These are phyloP conservation scores for Panagrolaimus sp. DNA, from an alignment of 1,140 invertebrate genomes.

Conservation along the genomic window DNA sequence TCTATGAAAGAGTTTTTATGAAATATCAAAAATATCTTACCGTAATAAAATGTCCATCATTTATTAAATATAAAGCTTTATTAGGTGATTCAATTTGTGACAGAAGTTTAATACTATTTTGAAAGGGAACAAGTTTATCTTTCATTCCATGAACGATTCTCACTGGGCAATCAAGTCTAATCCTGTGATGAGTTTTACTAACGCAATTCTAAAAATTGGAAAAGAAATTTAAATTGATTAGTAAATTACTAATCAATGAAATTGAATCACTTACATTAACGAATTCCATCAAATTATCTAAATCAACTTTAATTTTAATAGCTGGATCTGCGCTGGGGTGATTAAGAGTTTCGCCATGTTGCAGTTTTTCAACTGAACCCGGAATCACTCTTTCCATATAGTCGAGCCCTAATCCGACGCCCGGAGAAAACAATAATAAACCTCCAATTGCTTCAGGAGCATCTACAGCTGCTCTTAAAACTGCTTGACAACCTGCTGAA, in stretches of 20 bases:
- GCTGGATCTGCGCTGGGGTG: constrained; percentile 22
- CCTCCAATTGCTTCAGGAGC: constrained; percentile 14
- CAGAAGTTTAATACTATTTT: constrained; percentile 17
- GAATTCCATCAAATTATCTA: constrained; percentile 25
- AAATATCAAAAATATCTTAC: neutral
- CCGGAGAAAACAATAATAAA: constrained; percentile 25
- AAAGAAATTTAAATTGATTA: neutral
- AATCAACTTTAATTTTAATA: constrained; percentile 16
- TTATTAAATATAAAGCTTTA: constrained; percentile 13
- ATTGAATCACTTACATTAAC: constrained; percentile 17
- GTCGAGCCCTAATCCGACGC: constrained; percentile 21
- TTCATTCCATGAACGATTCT: constrained; percentile 31
- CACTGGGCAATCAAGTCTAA: constrained; percentile 19
- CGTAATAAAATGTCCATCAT: constrained; percentile 20
- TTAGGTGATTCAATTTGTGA: constrained; percentile 4
- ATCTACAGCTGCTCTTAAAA: constrained; percentile 22
- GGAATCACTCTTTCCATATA: constrained; percentile 28
- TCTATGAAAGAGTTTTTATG: too few species aligned
- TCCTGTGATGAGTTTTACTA: neutral
- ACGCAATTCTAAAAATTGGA: constrained; percentile 27
- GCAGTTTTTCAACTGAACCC: constrained; percentile 14
- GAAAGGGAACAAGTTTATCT: constrained; percentile 23
- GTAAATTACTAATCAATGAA: neutral
- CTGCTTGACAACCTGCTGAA: constrained; percentile 26
- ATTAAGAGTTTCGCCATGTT: constrained; percentile 2